Evolutionary conservation across 2,888 invertebrate species (phyloP), one percentile per base, ranked within the genome.

Genomic region (Scaptomyza tumidula): DNA sequence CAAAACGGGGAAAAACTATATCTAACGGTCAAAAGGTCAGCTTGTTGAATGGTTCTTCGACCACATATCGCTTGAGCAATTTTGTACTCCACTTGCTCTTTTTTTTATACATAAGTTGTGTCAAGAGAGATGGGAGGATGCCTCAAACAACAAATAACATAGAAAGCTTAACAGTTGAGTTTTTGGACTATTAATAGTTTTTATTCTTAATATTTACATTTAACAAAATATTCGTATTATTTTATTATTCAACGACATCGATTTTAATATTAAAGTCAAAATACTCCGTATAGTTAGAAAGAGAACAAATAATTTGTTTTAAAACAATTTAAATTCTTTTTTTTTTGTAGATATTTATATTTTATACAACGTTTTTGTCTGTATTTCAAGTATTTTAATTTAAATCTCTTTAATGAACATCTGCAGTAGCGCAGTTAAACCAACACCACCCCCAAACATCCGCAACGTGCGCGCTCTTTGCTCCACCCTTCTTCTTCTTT

Each of bases 341-440:
- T 24, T 24, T 29, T 29, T 29, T 29, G 0, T 7, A 5, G 29
- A 7, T 29, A 29, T 9, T 5, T 29, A 29, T 29, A 29, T 24
- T 3, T 24, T 24, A 24, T 24, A 24, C 24, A 24, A 0, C 33
- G 6, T 10, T 33, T 33, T 19, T 19, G 43, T 45, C 24, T 16
- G 16, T 16, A 16, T 41, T 41, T 50, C 6, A 62, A 65, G 53
- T 68, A 62, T 73, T 78, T 66, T 48, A 63, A 74, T 69, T 74
- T 58, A 78, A 81, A 74, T 57, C 58, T 60, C 75, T 74, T 81
- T 70, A 78, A 81, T 59, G 70, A 73, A 70, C 58, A 65, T 63
- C 49, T 49, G 14, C 37, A 37, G 44, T 41, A 29, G 13, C 31
- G 16, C 44, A 61, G 35, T 29, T 50, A n/a, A 50, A 33, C 49